Base-by-base conservation (phyloP, 2,113 vertebrate genomes). In the Camarhynchus parvulus region DNA sequence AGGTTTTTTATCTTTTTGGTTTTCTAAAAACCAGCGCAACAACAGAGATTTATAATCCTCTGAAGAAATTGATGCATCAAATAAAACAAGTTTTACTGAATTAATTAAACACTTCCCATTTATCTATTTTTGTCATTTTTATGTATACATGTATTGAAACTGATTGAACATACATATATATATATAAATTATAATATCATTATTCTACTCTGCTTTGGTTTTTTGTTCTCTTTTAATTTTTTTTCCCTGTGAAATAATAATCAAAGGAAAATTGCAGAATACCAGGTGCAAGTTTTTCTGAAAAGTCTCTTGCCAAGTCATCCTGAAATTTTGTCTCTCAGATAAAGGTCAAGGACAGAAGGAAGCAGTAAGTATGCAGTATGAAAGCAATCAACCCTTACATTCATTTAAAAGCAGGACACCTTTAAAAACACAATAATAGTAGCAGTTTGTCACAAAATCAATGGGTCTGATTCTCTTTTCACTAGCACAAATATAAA, bases 281-380 rank as follows among this genome's bases (percentile, higher is more conserved):
- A 49, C 4, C 67, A 83, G 85, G 8, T 90, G 79, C 53, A 88
- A 37, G 4, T 14, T 92, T 37, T 89, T 47, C 30, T 90, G 53
- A 49, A 76, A 91, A 87, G 14, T 76, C 28, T 77, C 10, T 83
- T 90, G 47, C 15, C 15, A 64, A 96, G 46, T 91, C 31, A 69
- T 88, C 25, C 46, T 90, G 82, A 83, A 89, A 88, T 61, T 69
- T 11, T 70, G 4, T 80, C 31, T 84, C 30, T 77, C 46, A 74
- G 30, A 77, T 74, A 95, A 96, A 96, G 85, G 70, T 92, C 90
- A 94, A 96, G 79, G 83, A 83, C 59, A 83, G 44, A 90, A 77
- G 31, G 50, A 93, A 67, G 23, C 23, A 80, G 20, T 83, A 87
- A 86, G 37, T 58, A 66, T 67, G 49, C 50, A 61, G 23, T 47